Percentiles rank a stretch among this genome's conserved stretches.
These are phyloP conservation scores for Strix uralensis DNA, from an alignment of 2,113 vertebrate genomes.

Conservation along the genomic window DNA sequence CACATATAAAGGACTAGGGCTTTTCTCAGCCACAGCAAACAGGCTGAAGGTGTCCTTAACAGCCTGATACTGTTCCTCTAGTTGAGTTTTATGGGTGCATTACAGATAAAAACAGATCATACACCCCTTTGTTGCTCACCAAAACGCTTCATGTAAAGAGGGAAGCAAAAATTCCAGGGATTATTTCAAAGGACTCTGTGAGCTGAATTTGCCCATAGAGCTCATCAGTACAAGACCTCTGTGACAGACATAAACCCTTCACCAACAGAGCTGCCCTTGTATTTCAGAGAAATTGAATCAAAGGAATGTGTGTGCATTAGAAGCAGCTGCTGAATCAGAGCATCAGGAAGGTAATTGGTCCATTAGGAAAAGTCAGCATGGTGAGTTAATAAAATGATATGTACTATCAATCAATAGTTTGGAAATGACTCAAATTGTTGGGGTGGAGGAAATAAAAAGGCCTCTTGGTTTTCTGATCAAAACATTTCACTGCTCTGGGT, in stretches of 20 bases:
- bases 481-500: neutral
- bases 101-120: neutral
- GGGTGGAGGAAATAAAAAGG: neutral
- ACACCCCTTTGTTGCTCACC: neutral
- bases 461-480: neutral
- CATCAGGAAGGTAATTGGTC: neutral
- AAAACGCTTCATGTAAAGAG: neutral
- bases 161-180: neutral
- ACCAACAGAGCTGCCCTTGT: neutral
- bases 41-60: neutral
- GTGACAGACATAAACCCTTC: neutral
- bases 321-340: neutral
- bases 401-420: neutral
- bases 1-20: no score
- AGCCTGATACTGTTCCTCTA: neutral
- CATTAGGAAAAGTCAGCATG: neutral
- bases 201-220: neutral
- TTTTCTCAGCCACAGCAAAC: neutral
- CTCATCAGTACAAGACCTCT: neutral
- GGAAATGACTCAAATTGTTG: neutral
- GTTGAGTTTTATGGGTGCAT: neutral
- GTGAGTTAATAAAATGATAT: neutral
- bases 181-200: neutral
- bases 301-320: neutral
- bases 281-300: neutral